Conservation (phyloP, 1,140 invertebrate species). For the Rhyzopertha dominica region DNA sequence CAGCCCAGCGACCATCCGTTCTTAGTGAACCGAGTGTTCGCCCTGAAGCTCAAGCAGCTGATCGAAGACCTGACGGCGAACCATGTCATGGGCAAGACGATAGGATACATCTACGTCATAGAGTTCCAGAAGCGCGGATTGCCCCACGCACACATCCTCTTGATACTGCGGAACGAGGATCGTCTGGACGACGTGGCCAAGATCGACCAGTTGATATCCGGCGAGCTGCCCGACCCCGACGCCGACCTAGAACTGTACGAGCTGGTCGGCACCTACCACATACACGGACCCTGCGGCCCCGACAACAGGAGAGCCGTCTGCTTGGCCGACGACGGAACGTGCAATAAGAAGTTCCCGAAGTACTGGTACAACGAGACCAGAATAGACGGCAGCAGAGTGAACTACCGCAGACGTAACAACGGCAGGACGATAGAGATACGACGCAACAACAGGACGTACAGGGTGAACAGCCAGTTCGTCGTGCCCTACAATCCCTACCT, state of each 20-base stretch:
- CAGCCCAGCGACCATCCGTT: slow-evolving; percentile 46
- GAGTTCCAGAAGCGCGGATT: slow-evolving; percentile 50
- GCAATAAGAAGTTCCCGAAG: slow-evolving; percentile 46
- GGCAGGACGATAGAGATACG: no score
- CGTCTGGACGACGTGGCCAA: slow-evolving; percentile 35
- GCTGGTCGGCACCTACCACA: slow-evolving; percentile 47
- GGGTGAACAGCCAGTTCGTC: no score
- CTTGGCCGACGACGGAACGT: slow-evolving; percentile 48
- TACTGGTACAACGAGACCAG: no score
- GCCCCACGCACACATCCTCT: slow-evolving; percentile 48
- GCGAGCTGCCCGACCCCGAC: slow-evolving; percentile 51
- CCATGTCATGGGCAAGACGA: slow-evolving; percentile 32
- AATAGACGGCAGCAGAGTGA: no score
- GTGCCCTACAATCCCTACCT: no score
- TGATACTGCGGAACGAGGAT: slow-evolving; percentile 46
- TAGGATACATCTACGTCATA: no score
- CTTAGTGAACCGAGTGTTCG: slow-evolving; percentile 40
- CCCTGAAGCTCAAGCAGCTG: slow-evolving; percentile 36
- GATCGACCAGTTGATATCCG: slow-evolving; percentile 51
- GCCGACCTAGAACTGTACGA: slow-evolving; percentile 44
- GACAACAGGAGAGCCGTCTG: slow-evolving; percentile 48
- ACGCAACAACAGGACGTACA: no score
- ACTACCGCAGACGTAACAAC: no score
- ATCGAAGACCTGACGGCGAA: slow-evolving; percentile 30
- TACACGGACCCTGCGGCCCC: slow-evolving; percentile 52